Evolutionary conservation across 2,888 invertebrate genomes (phyloP), one percentile per base, ranked within the genome.

Genomic region (Agonopterix heracliana): DNA sequence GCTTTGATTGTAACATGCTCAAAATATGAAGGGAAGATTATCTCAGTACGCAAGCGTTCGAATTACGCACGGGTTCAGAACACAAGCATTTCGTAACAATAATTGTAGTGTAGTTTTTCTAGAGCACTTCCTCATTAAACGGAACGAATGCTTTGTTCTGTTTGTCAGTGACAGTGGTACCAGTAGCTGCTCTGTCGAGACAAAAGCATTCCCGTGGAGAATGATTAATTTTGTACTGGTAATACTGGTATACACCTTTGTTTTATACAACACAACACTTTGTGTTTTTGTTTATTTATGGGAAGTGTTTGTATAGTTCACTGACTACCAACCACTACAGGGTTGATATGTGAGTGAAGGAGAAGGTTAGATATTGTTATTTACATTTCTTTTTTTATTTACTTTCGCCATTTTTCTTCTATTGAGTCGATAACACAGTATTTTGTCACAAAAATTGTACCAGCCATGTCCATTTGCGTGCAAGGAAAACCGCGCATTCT

Each of bases 41-140:
- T 55, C 51, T 55, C 57, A 60, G 58, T 54, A 51, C 63, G 64
- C 64, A 65, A 66, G 62, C 57, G 64, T 71, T 68, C 64, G 66
- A 67, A 74, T 72, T 73, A 67, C 60, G 62, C 65, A 63, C 50
- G 12, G 11, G 57, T 55, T 55, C 60, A 58, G 56, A 66, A 62
- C 56, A 57, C 63, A 43, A 63, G 60, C 59, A 72, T 81, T 81
- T 74, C 70, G 72, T 77, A 79, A 82, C 69, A 66, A 75, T 78
- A 79, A 81, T 78, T 73, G 72, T 66, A 61, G 61, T 64, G 65
- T 70, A 68, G 74, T 77, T 79, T 81, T 85, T 85, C 77, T 87
- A 74, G 86, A 82, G 76, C 85, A 80, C 77, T 87, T 86, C 86
- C 86, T 86, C 78, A 83, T 88, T 86, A 83, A 77, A 76, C 62